These are phyloP conservation scores for Percopsis omiscomaycus DNA, from an alignment of 2,797 vertebrate genomes.

Conservation along the genomic window DNA sequence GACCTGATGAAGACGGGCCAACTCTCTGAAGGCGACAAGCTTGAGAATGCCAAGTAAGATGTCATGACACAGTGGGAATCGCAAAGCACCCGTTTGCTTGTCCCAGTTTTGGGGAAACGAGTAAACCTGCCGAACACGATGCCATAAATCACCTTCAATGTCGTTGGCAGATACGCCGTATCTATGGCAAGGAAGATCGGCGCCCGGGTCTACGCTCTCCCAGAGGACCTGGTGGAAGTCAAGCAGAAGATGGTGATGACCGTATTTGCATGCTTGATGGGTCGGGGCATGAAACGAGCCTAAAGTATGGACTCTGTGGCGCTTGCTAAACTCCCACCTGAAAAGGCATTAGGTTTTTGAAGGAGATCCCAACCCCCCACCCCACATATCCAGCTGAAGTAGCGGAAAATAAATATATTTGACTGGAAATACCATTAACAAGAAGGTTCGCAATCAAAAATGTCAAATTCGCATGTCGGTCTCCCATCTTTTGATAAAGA, in stretches of 20 bases:
- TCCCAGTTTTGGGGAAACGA: not conserved
- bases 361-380: slow-evolving; percentile 48
- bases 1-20: slow-evolving; percentile 89
- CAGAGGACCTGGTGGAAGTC: slow-evolving; percentile 95
- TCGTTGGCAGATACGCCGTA: slow-evolving; percentile 84
- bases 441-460: slow-evolving; percentile 43
- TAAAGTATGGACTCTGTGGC: slow-evolving; percentile 66
- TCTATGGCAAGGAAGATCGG: slow-evolving; percentile 98
- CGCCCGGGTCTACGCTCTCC: slow-evolving; percentile 93
- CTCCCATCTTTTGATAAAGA: slow-evolving; percentile 22
- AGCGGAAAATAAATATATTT: slow-evolving; percentile 65
- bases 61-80: not conserved
- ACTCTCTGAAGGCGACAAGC: slow-evolving; percentile 88
- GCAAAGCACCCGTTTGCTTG: not conserved
- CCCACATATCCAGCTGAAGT: slow-evolving; percentile 65
- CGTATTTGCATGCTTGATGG: slow-evolving; percentile 98
- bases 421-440: slow-evolving; percentile 49
- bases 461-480: slow-evolving; percentile 8
- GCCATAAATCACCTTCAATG: not conserved
- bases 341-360: slow-evolving; percentile 72
- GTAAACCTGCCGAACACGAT: not conserved
- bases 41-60: slow-evolving; percentile 92
- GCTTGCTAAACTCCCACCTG: slow-evolving; percentile 52
- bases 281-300: slow-evolving; percentile 91
- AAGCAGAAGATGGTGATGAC: slow-evolving; percentile 99